Evolutionary conservation across 2,888 invertebrate genomes (phyloP), one percentile per base, ranked within the genome.

Genomic region (Cerastoderma edule): DNA sequence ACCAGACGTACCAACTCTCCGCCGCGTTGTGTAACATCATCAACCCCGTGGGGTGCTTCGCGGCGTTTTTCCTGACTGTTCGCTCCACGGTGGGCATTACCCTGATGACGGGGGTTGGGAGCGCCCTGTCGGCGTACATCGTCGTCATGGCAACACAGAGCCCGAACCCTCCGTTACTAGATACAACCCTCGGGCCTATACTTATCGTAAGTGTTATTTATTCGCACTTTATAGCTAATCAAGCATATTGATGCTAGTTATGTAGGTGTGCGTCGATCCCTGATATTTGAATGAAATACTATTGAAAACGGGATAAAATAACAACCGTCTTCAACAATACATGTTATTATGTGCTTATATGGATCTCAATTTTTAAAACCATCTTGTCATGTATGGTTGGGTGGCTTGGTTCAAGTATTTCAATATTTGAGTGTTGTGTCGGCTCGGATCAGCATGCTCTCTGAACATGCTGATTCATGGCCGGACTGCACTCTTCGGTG

Each of bases 21-120:
- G 95, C 95, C 65, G 95, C 96, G 69, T 93, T 97, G 82, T 94
- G 96, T 84, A 95, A 95, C 78, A 95, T 97, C 92, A 96, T 96
- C 46, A 97, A 96, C 93, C 97, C 97, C 30, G 92, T 95, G 35
- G 96, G 96, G 80, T 97, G 95, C 90, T 94, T 95, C 75, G 76
- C 94, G 16, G 94, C 95, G 5, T 94, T 95, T 85, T 92, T 94
- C 82, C 65, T 93, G 44, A 91, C 91, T 13, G 86, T 88, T 79
- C 72, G 71, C 27, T 85, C 88, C 3, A 60, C 82, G 19, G 28
- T 56, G 0, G 74, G 78, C 27, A 85, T 92, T 8, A 39, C 74
- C 2, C 30, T 81, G 0, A 84, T 93, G 60, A 89, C 91, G 0
- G 44, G 83, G 0, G 48, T 91, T 10, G 94, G 95, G 1, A 89